Percentiles rank a stretch among this genome's conserved stretches.
These are phyloP conservation scores for Panorpa germanica DNA, from an alignment of 2,888 invertebrate genomes.

Conservation along the genomic window DNA sequence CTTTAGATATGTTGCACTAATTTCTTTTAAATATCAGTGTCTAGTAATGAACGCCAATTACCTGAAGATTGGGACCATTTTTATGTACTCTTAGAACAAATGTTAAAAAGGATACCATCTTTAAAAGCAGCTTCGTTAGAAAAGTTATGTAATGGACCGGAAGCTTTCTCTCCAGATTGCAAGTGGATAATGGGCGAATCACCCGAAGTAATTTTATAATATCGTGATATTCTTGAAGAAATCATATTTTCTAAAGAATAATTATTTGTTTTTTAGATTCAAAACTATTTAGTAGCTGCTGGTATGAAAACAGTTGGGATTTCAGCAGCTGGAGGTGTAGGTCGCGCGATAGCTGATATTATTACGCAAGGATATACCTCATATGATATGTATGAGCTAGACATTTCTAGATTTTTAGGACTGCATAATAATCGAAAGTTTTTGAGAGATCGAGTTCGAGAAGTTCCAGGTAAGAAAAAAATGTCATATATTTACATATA, in stretches of 20 bases:
- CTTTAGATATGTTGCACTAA: not conserved
- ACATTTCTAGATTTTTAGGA: slow-evolving; percentile 76
- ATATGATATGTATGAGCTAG: slow-evolving; percentile 73
- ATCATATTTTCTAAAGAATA: slow-evolving; percentile 5
- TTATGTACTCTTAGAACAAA: slow-evolving; percentile 67
- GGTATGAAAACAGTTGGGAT: slow-evolving; percentile 96
- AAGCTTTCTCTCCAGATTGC: slow-evolving; percentile 93
- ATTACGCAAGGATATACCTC: slow-evolving; percentile 66
- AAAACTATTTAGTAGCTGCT: slow-evolving; percentile 80
- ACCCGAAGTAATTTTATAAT: slow-evolving; percentile 51
- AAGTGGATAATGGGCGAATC: slow-evolving; percentile 90
- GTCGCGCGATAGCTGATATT: slow-evolving; percentile 71
- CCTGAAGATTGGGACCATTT: slow-evolving; percentile 96
- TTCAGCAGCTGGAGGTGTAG: slow-evolving; percentile 89
- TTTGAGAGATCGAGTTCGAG: slow-evolving; percentile 73
- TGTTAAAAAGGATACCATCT: slow-evolving; percentile 66
- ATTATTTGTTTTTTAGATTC: slow-evolving; percentile 32
- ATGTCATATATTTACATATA: slow-evolving; percentile 4
- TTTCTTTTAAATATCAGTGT: slow-evolving; percentile 23
- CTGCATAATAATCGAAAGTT: slow-evolving; percentile 91
- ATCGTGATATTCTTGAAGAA: slow-evolving; percentile 9
- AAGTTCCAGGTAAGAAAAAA: slow-evolving; percentile 55
- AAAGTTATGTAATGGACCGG: slow-evolving; percentile 72
- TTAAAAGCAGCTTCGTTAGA: slow-evolving; percentile 58
- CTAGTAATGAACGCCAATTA: slow-evolving; percentile 41